Base-by-base conservation (phyloP, 2,888 invertebrate species). In the Cheilosia vernalis region DNA sequence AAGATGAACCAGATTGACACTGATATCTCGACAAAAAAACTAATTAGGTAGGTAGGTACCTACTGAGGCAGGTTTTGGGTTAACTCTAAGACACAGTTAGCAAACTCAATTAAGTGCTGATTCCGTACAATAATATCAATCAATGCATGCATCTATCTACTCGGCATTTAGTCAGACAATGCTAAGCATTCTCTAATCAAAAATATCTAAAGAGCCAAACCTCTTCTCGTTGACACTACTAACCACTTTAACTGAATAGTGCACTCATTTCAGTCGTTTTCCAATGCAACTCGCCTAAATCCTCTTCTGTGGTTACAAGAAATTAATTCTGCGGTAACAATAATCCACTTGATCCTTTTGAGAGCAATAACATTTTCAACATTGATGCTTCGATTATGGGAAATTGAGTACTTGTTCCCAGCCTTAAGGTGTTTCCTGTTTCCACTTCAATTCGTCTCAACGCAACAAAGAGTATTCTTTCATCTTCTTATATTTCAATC, bases 391-490 rank as follows among this genome's bases (percentile, higher is more conserved):
- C 30, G 73, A 80, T 67, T 47, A 67, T 66, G 61, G n/a, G 27
- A 74, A 66, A 60, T 67, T 74, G 60, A 44, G 61, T 67, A 47
- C 37, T 33, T 47, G 21, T 53, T 44, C 42, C 30, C 24, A 76
- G 53, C 66, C 24, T 47, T 53, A 40, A 53, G 37, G 49, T 37
- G 51, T 33, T 61, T 74, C 60, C 47, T 37, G 51, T 33, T 67
- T 74, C 60, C 53, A 53, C 58, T 55, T 80, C 13, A 53, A 55
- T 61, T 27, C 60, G 53, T 53, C 21, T 42, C 49, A 42, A 73
- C 42, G 30, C 44, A n/a, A 63, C 73, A 73, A 73, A 47, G 44
- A 9, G 63, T 7, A 37, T 37, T 37, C 3, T 13, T 24, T 7
- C 42, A 42, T 24, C 17, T 40, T 44, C 44, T 56, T 47, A 13